Percentiles rank a stretch among this genome's conserved stretches.
phyloP scores from a whole-genome alignment of 2,113 vertebrate genomes.

The Diadophis punctatus region DNA sequence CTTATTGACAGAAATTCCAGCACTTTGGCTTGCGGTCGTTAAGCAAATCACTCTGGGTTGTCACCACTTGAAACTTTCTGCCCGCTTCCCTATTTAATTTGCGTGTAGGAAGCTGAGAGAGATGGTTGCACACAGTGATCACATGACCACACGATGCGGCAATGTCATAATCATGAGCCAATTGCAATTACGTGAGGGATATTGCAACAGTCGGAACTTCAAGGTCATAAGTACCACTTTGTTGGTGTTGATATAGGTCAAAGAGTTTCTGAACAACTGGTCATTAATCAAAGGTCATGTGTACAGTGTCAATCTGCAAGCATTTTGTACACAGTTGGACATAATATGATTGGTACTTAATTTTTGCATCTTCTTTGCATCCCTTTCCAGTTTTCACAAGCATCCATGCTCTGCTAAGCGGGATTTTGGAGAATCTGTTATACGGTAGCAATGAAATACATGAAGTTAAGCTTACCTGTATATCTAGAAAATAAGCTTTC shows the following conservation, averaged over 20 bases:
- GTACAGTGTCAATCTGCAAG: background rate
- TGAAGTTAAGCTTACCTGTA: conserved; percentile 77
- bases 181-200: background rate
- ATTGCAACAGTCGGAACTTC: background rate
- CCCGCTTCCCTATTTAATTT: background rate
- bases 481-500: conserved; percentile 89
- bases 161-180: background rate
- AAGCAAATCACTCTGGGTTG: background rate
- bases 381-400: background rate
- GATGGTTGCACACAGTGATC: background rate
- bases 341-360: background rate
- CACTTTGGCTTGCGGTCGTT: background rate
- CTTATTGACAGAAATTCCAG: background rate
- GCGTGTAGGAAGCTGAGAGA: background rate
- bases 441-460: background rate
- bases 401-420: background rate
- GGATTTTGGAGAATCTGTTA: background rate
- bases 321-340: background rate
- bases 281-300: background rate
- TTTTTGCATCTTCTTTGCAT: background rate
- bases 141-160: background rate
- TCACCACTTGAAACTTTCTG: background rate
- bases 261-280: background rate
- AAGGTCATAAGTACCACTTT: background rate
- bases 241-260: background rate